Percentiles rank a stretch among this genome's conserved stretches.
These are phyloP conservation scores for Puma concolor DNA, from an alignment of 2,113 vertebrate genomes.

Conservation along the genomic window DNA sequence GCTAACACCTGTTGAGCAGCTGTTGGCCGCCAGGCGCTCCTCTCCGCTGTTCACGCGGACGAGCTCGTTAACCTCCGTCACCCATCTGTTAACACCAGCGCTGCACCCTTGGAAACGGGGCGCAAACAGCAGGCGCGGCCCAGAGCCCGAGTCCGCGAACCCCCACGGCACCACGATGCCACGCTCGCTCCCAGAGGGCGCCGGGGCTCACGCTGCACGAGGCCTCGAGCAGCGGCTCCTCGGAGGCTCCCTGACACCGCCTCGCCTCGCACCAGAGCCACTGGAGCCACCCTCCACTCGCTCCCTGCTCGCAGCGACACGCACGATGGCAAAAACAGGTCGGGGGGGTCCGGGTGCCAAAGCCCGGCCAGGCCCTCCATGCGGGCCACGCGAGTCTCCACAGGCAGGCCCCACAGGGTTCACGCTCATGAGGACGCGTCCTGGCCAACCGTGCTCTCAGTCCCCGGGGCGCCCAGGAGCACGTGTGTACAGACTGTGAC, in stretches of 20 bases:
- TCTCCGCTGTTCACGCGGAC: rapidly evolving
- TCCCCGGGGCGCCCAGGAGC: neutral
- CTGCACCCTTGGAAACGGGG: rapidly evolving
- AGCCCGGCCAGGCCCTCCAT: neutral
- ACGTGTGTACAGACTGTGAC: rapidly evolving
- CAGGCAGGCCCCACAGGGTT: neutral
- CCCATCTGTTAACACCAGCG: rapidly evolving
- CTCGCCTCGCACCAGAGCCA: rapidly evolving
- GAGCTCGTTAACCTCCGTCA: rapidly evolving
- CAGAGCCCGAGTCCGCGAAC: neutral
- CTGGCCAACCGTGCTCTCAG: neutral
- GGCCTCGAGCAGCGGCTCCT: too few relatives aligned
- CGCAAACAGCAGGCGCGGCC: rapidly evolving
- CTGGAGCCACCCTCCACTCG: neutral
- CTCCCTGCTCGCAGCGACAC: neutral
- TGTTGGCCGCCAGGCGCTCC: rapidly evolving
- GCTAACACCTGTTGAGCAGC: rapidly evolving
- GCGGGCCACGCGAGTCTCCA: neutral
- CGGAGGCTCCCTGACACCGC: rapidly evolving
- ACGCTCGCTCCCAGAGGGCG: too few relatives aligned
- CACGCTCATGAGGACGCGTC: rapidly evolving
- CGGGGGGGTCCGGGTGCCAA: neutral
- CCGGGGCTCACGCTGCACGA: too few relatives aligned
- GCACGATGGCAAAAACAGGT: neutral
- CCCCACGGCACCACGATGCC: too few relatives aligned